Evolutionary conservation across 92 coral and sea anemone genomes (phyloP), one percentile per base, ranked within the genome.

Genomic region (Diadumene lineata): DNA sequence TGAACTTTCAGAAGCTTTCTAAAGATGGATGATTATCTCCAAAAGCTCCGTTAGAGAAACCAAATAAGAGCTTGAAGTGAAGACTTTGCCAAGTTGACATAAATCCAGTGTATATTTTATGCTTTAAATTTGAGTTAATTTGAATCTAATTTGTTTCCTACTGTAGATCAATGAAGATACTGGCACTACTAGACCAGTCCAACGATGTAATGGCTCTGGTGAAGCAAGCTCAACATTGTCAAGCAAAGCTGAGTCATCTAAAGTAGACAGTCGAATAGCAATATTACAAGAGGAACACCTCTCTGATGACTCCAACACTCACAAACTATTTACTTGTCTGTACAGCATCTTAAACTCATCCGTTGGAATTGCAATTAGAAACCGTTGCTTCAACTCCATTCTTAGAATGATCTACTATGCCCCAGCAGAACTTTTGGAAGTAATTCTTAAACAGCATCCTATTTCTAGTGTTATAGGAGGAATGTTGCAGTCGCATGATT

Each of bases 101-200:
- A n/a, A n/a, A n/a, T n/a, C n/a, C n/a, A n/a, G n/a, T n/a, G n/a
- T n/a, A n/a, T n/a, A n/a, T n/a, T n/a, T n/a, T n/a, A n/a, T n/a
- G n/a, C n/a, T n/a, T 44, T 44, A 44, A 55, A 55, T 55, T n/a
- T 9, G 6, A 55, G 48, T 13, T 4, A 38, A 38, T 38, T 13
- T 38, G 13, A 38, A 38, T 13, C 6, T 4, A 4, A 13, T 4
- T 38, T 13, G 48, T 1, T 71, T 67, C 58, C 16, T 25, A 11
- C 26, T 44, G 17, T 56, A 96, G 99, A 89, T 93, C 70, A 96
- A 96, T 60, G 99, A 96, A 83, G 99, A 96, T 55, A 96, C 99
- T 38, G 99, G 99, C 19, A 96, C 99, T 10, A 86, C 97, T 31
- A 93, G 99, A 32, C 97, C 97, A 26, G 90, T 96, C 33, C 99